A percentile compares a stretch with the other conserved stretches of the same genome.
Conservation (phyloP, 1,140 invertebrate genomes). For the Drosophila kanapiae region DNA sequence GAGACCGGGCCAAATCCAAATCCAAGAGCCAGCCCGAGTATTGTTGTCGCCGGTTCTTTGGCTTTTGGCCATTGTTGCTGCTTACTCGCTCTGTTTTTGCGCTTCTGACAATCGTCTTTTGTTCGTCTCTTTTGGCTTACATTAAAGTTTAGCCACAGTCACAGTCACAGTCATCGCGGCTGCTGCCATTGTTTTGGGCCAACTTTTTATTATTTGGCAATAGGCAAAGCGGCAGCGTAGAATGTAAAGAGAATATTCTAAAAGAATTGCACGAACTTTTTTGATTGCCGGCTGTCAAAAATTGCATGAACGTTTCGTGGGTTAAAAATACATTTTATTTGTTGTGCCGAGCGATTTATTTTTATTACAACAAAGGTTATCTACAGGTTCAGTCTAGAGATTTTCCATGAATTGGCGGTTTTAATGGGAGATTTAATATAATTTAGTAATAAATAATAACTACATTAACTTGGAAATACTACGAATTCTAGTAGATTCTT, state of each 20-base stretch:
- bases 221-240: slow-evolving; percentile 43
- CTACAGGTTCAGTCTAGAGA: background rate
- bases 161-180: slow-evolving; percentile 17
- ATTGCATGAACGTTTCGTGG: background rate
- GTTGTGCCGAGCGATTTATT: background rate
- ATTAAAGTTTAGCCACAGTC: slow-evolving; percentile 63
- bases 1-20: slow-evolving; percentile 41
- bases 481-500: background rate
- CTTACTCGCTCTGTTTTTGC: slow-evolving; percentile 40
- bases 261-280: slow-evolving; percentile 23
- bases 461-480: background rate
- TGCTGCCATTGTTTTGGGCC: slow-evolving; percentile 65
- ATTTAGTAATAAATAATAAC: background rate
- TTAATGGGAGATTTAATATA: background rate
- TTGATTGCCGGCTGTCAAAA: slow-evolving; percentile 17
- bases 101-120: slow-evolving; percentile 61
- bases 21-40: slow-evolving; percentile 39
- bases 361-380: slow-evolving; percentile 9
- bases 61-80: slow-evolving; percentile 28
- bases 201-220: slow-evolving; percentile 69
- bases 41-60: slow-evolving; percentile 35
- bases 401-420: background rate
- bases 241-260: slow-evolving; percentile 33
- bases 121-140: slow-evolving; percentile 54
- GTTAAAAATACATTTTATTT: slow-evolving; percentile 9